phyloP scores from a whole-genome alignment of 2,888 invertebrate genomes.

The Eudasyphora cyanicolor region DNA sequence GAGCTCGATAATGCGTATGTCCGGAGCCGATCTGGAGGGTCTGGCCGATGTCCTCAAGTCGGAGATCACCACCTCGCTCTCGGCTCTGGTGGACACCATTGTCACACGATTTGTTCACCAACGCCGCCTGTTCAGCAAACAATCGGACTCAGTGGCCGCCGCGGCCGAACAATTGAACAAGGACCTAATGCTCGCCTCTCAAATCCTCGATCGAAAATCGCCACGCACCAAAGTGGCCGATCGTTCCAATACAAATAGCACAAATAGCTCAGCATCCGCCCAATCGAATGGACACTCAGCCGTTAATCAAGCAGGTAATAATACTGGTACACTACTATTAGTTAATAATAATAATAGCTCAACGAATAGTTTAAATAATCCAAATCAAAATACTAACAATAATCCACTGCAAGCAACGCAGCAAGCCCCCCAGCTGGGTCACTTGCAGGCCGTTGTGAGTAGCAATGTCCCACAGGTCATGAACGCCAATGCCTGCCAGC shows the following conservation, averaged over 20 bases:
- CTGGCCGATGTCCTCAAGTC: slow-evolving; percentile 95
- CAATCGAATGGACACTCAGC: slow-evolving; percentile 55
- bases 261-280: slow-evolving; percentile 62
- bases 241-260: slow-evolving; percentile 67
- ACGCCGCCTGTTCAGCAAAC: slow-evolving; percentile 87
- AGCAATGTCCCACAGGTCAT: slow-evolving; percentile 64
- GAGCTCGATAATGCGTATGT: slow-evolving; percentile 85
- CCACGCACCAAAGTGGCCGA: slow-evolving; percentile 83
- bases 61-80: slow-evolving; percentile 92
- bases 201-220: slow-evolving; percentile 91
- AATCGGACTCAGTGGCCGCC: slow-evolving; percentile 87
- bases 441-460: slow-evolving; percentile 61
- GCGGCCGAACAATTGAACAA: slow-evolving; percentile 93
- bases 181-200: slow-evolving; percentile 90
- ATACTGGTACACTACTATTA: slow-evolving; percentile 76
- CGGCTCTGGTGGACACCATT: slow-evolving; percentile 92
- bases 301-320: slow-evolving; percentile 80
- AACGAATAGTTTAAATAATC: slow-evolving; percentile 76
- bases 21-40: slow-evolving; percentile 91
- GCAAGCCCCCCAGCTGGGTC: slow-evolving; percentile 59
- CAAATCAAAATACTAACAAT: slow-evolving; percentile 55
- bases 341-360: slow-evolving; percentile 76
- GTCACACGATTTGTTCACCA: slow-evolving; percentile 92
- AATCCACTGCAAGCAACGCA: slow-evolving; percentile 57
- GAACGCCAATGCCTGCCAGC: slow-evolving; percentile 46